Evolutionary conservation across 2,888 invertebrate species (phyloP), one percentile per base, ranked within the genome.

Genomic region (Drosophila eohydei): DNA sequence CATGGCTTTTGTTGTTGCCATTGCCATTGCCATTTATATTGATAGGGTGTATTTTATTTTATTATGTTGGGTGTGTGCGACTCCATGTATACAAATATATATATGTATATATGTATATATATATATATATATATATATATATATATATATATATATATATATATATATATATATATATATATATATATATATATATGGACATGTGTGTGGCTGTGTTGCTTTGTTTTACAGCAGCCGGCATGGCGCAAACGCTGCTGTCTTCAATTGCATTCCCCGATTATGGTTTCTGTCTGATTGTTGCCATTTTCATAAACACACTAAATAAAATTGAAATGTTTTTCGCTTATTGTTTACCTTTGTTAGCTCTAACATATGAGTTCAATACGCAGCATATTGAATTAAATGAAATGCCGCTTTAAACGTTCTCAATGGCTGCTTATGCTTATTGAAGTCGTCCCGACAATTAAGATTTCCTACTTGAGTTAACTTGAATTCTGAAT

Each of bases 41-140:
- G 87, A 87, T 90, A 73, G 89, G 72, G 88, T 90, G 80, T 87
- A 87, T 89, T 90, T 86, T 74, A 81, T 79, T 88, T 90, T 90
- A 83, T 81, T 74, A 66, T 55, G 56, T 14, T 66, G 60, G 55
- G 60, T 40, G 51, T 40, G 51, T 41, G 16, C 43, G 14, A 43
- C 43, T 56, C 21, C 21, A 41, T 21, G 11, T 58, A 28, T 56
- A 38, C 55, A 21, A 2, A 12, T 44, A 48, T 30, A 30, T 30
- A 14, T 28, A 9, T 64, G 26, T 55, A 36, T 38, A 32, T 44
- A 9, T 55, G 12, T 55, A 28, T 32, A 14, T 55, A n/a, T 64
- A n/a, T 30, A 14, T 28, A 9, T 64, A 30, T 55, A 36, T 38
- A 32, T 44, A 9, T 55, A 12, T 55, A 28, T 32, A 14, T 55